Conservation (phyloP, 2,113 vertebrate genomes). For the Edolisoma coerulescens region DNA sequence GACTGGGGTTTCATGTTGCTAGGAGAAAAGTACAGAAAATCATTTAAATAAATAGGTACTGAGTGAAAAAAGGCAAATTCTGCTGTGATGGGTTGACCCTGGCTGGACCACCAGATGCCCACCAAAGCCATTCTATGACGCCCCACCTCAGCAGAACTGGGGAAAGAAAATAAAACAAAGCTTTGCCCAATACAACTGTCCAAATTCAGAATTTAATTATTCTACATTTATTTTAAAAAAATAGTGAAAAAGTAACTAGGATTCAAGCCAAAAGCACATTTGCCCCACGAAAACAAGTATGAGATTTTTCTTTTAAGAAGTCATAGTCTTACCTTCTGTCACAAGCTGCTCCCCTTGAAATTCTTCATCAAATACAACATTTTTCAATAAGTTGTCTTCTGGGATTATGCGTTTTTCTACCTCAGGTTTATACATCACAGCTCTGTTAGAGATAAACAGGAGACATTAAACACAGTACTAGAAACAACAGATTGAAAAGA, state of each 20-base stretch:
- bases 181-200: not conserved
- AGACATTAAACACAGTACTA: not conserved
- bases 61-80: not conserved
- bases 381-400: constrained; percentile 80
- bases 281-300: rapidly evolving
- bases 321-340: constrained; percentile 76
- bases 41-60: not conserved
- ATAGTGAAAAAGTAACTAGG: not conserved
- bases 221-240: not conserved
- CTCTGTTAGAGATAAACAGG: constrained; percentile 37
- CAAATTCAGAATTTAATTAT: not conserved
- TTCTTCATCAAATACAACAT: constrained; percentile 80
- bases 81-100: not conserved
- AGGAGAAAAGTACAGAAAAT: not conserved
- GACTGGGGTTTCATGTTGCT: not conserved
- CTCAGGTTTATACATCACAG: constrained; percentile 71
- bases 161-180: not conserved
- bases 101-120: not conserved
- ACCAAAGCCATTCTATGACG: not conserved
- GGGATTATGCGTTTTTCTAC: constrained; percentile 73
- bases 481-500: not conserved
- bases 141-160: not conserved
- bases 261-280: not conserved
- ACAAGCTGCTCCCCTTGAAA: constrained; percentile 85
- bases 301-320: not conserved